phyloP scores from a whole-genome alignment of 1,140 invertebrate species.

The Orchesella cincta region DNA sequence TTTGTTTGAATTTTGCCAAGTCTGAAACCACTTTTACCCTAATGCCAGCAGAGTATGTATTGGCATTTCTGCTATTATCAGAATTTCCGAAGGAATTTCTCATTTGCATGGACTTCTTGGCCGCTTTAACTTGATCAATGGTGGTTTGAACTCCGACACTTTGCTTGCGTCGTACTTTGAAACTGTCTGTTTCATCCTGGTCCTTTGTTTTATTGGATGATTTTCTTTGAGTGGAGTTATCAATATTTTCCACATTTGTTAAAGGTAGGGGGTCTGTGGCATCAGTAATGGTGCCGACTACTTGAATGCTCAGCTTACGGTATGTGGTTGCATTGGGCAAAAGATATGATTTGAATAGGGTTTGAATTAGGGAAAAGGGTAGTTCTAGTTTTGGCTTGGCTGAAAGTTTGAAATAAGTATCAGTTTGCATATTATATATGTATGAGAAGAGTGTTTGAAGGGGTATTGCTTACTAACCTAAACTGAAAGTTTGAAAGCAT shows the following conservation, averaged over 20 bases:
- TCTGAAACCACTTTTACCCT: background rate
- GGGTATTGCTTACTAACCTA: too few relatives aligned
- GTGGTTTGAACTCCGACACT: background rate
- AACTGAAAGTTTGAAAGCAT: background rate
- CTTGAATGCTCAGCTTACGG: conserved; percentile 2
- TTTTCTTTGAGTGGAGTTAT: background rate
- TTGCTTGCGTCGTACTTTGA: background rate
- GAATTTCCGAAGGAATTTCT: background rate
- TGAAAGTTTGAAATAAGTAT: too few relatives aligned
- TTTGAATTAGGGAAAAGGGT: background rate
- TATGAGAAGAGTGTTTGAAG: too few relatives aligned
- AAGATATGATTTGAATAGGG: background rate
- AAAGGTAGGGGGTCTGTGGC: too few relatives aligned
- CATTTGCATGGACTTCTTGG: background rate
- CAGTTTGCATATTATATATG: too few relatives aligned
- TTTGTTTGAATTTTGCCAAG: conserved; percentile 11
- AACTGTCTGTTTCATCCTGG: background rate
- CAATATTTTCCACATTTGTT: background rate
- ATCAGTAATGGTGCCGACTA: too few relatives aligned
- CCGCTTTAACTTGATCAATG: background rate
- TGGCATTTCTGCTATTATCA: too few relatives aligned
- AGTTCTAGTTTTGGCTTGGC: background rate
- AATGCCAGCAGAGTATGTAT: too few relatives aligned
- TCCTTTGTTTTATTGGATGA: background rate
- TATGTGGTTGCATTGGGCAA: background rate